phyloP scores from a whole-genome alignment of 2,113 vertebrate species.

The Hyperopisus bebe region DNA sequence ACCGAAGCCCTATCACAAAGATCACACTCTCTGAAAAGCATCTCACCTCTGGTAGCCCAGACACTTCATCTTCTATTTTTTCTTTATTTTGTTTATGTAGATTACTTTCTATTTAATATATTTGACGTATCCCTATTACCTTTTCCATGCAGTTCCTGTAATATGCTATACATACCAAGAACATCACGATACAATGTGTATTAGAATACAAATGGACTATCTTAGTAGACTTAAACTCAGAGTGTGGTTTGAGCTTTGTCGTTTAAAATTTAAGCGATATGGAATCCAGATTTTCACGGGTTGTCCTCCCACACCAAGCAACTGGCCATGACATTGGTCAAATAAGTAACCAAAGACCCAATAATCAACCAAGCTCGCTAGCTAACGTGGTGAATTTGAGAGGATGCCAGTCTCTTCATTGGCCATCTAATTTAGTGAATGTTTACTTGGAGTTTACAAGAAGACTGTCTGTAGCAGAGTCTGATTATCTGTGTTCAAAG shows the following conservation, averaged over 20 bases:
- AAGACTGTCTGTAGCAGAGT: not conserved
- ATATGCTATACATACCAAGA: not conserved
- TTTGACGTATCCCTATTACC: not conserved
- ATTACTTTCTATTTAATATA: not conserved
- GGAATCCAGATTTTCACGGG: not conserved
- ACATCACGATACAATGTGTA: not conserved
- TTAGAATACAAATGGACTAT: not conserved
- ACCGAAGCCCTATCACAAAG: conserved; percentile 84
- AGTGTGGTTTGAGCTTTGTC: not conserved
- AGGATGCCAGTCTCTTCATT: not conserved
- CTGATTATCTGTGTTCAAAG: not conserved
- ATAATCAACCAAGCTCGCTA: not conserved
- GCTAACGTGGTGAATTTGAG: not conserved
- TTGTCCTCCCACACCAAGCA: not conserved
- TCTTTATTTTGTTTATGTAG: not conserved
- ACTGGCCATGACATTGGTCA: not conserved
- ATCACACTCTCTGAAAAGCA: conserved; percentile 89
- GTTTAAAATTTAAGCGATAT: not conserved
- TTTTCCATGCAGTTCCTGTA: not conserved
- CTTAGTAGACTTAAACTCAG: not conserved
- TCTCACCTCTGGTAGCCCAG: conserved; percentile 68
- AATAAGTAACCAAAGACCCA: not conserved
- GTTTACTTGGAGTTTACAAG: not conserved
- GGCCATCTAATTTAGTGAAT: not conserved
- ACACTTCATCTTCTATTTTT: not conserved